Percentiles rank a stretch among this genome's conserved stretches.
phyloP scores from a whole-genome alignment of 2,113 vertebrate genomes.

The Petroica traversi region DNA sequence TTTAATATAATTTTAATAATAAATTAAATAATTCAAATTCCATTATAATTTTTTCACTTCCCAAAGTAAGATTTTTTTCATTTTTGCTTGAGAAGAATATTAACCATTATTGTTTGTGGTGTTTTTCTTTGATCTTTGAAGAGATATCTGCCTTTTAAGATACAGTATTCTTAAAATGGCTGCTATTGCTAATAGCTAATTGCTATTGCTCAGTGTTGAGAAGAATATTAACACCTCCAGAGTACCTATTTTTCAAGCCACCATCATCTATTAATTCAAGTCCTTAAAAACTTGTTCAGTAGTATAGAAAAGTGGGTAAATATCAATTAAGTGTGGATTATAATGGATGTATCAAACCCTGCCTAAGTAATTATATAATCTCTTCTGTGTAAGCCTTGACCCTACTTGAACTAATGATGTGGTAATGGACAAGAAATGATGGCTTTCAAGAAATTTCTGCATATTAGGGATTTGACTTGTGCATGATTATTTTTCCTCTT shows the following conservation, averaged over 20 bases:
- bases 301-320: neutral
- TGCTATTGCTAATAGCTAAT: neutral
- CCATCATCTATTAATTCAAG: neutral
- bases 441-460: neutral
- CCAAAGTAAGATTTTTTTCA: neutral
- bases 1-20: neutral
- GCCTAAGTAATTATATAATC: neutral
- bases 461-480: neutral
- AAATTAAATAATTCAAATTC: neutral
- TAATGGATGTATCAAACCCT: neutral
- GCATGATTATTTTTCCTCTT: neutral
- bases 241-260: neutral
- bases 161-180: neutral
- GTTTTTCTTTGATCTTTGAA: neutral
- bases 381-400: neutral
- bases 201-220: neutral
- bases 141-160: neutral
- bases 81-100: neutral
- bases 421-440: neutral
- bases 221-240: neutral
- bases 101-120: accelerated
- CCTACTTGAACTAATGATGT: neutral
- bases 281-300: neutral
- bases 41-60: neutral
- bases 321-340: constrained; percentile 14